Evolutionary conservation across 1,140 invertebrate genomes (phyloP), one percentile per base, ranked within the genome.

Genomic region (Saccostrea glomerata): DNA sequence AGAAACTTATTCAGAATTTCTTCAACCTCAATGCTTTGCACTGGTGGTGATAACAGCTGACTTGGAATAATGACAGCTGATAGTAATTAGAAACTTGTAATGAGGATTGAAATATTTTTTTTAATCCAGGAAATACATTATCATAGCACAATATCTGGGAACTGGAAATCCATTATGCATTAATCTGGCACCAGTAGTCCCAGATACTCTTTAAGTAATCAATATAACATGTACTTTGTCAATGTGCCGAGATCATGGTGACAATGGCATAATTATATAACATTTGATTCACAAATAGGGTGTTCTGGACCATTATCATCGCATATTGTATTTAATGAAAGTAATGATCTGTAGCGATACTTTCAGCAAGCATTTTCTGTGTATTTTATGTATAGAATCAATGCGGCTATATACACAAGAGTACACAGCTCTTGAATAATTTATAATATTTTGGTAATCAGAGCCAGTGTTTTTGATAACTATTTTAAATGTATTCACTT

Each of bases 51-150:
- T 47, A 47, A 63, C 58, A 63, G 17, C 58, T 63, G 58, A 63
- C 58, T 63, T n/a, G 17, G n/a, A 63, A 63, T 63, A 63, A 63
- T 63, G 58, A 63, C 58, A 63, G 58, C 58, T n/a, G n/a, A 63
- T n/a, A 63, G 58, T n/a, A 63, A 63, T 63, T 63, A 63, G 58
- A 63, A 63, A 63, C 47, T 47, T 63, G 5, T 63, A 63, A 63
- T 63, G 58, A 60, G 20, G 58, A 63, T 63, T 63, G 58, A 63
- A 63, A 6, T 63, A 63, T 63, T 17, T 47, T 17, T n/a, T n/a
- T 36, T 36, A 36, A 63, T 63, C 58, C 58, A 63, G 58, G 30
- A 20, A 63, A 20, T 20, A 63, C n/a, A 20, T 63, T 17, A 63
- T 36, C 30, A 36, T 63, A 63, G 58, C 58, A 63, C 17, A 20